phyloP scores from a whole-genome alignment of 2,113 vertebrate species.

The Loxodonta africana region DNA sequence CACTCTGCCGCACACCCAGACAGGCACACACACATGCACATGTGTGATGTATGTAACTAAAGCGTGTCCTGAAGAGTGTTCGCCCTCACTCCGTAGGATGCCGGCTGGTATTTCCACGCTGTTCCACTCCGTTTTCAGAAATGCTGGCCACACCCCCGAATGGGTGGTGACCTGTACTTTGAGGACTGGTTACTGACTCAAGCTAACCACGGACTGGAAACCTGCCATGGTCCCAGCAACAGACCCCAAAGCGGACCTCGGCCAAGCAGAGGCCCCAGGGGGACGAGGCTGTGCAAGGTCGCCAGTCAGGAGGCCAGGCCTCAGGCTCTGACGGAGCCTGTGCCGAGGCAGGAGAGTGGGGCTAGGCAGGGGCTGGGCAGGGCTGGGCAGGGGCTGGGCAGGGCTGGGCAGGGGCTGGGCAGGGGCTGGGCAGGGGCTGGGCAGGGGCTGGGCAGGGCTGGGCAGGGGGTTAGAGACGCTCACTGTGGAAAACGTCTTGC shows the following conservation, averaged over 20 bases:
- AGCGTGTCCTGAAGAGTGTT: not conserved
- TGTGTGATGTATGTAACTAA: not conserved
- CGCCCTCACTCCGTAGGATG: not conserved
- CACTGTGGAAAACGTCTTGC: too few species aligned
- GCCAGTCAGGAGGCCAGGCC: fast-evolving
- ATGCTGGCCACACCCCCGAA: not conserved
- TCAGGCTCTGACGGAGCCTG: not conserved
- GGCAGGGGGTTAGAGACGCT: too few species aligned
- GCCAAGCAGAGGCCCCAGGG: not conserved
- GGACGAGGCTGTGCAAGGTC: fast-evolving
- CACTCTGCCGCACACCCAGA: too few species aligned
- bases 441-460: too few species aligned
- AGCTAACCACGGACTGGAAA: too few species aligned
- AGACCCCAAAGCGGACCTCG: not conserved
- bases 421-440: too few species aligned
- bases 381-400: too few species aligned
- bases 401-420: too few species aligned
- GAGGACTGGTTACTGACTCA: fast-evolving
- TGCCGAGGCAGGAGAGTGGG: not conserved
- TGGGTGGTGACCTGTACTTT: fast-evolving
- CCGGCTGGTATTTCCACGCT: not conserved
- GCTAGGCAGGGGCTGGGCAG: too few species aligned
- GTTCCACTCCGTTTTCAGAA: not conserved
- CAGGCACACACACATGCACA: not conserved
- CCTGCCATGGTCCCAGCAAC: too few species aligned